These are phyloP conservation scores for Prenolepis imparis DNA, from an alignment of 2,888 invertebrate species.

Conservation along the genomic window DNA sequence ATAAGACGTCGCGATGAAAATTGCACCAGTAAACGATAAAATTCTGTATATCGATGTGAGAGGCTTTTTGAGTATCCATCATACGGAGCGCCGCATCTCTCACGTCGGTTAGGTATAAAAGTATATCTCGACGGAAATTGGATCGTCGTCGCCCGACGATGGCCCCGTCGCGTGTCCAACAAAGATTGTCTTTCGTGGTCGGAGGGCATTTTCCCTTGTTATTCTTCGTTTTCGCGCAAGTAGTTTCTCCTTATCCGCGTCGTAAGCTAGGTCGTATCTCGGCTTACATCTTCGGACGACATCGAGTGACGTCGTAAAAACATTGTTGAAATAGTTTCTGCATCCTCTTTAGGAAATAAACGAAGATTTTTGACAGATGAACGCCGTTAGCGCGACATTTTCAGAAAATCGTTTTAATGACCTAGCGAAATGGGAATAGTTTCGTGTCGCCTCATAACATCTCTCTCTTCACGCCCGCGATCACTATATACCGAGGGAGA, in stretches of 20 bases:
- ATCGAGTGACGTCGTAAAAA: not conserved
- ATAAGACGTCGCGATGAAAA: constrained; percentile 48
- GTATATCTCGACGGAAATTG: constrained; percentile 57
- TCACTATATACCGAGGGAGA: constrained; percentile 25
- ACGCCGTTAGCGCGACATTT: not conserved
- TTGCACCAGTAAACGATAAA: constrained; percentile 61
- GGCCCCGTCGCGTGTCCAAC: constrained; percentile 50
- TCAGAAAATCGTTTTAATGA: constrained; percentile 23
- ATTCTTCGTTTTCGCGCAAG: constrained; percentile 25
- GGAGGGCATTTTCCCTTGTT: constrained; percentile 9
- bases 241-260: not conserved
- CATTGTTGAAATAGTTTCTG: not conserved
- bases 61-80: constrained; percentile 55
- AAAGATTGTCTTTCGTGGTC: constrained; percentile 42
- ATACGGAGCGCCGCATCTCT: not conserved
- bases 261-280: not conserved
- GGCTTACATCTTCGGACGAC: not conserved
- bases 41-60: constrained; percentile 58
- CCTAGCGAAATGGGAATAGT: constrained; percentile 1
- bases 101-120: constrained; percentile 45
- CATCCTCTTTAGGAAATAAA: not conserved
- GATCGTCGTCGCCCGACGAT: constrained; percentile 60
- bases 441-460: constrained; percentile 20
- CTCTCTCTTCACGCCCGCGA: not conserved
- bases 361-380: not conserved